These are phyloP conservation scores for Stegana nigrithorax DNA, from an alignment of 2,888 invertebrate species.

Conservation along the genomic window DNA sequence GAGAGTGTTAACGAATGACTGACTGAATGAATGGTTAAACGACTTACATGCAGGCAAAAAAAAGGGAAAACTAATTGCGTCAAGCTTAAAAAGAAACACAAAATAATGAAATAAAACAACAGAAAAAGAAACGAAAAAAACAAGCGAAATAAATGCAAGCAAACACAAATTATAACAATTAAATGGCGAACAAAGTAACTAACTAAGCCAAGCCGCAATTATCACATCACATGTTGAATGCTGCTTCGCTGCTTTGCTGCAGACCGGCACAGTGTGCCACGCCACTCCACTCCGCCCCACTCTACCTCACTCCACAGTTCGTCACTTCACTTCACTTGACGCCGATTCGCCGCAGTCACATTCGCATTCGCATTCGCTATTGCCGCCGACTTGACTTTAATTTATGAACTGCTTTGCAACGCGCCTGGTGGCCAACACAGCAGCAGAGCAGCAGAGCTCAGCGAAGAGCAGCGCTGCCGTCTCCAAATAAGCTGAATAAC, in stretches of 20 bases:
- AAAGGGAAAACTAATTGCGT: constrained; percentile 48
- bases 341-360: background rate
- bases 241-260: background rate
- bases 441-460: constrained; percentile 40
- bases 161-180: constrained; percentile 58
- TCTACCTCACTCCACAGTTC: background rate
- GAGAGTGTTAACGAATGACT: background rate
- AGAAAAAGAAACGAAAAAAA: background rate
- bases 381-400: constrained; percentile 41
- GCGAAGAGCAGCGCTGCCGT: background rate
- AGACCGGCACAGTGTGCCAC: background rate
- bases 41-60: constrained; percentile 12
- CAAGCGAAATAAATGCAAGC: constrained; percentile 14
- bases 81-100: background rate
- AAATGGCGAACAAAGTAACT: constrained; percentile 57
- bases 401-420: constrained; percentile 49
- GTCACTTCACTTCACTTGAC: background rate
- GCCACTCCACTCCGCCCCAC: background rate
- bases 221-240: constrained; percentile 47
- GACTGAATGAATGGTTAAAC: background rate
- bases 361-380: background rate
- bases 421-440: constrained; percentile 34
- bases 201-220: constrained; percentile 58
- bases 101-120: background rate
- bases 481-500: constrained; percentile 28